Conservation (phyloP, 2,888 invertebrate genomes). For the Cremastobaeus sp. region DNA sequence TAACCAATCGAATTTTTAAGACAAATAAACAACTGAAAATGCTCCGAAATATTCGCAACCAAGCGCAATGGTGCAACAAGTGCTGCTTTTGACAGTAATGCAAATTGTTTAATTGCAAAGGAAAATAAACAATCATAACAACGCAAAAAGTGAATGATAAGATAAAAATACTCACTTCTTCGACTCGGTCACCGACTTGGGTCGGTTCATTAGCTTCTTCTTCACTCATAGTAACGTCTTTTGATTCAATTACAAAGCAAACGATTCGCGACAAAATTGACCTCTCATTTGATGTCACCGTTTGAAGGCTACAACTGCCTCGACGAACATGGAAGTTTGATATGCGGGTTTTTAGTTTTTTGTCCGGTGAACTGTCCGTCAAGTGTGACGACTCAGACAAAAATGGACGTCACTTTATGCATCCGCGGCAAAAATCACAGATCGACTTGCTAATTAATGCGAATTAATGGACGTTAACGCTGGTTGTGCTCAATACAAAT, state of each 20-base stretch:
- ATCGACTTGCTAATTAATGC: conserved; percentile 14
- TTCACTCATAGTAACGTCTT: conserved; percentile 70
- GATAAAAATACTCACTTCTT: conserved; percentile 66
- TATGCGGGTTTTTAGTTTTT: not conserved
- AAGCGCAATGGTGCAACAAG: too few relatives aligned
- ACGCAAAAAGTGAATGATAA: conserved; percentile 11
- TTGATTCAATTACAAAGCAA: not conserved
- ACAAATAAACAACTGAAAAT: too few relatives aligned
- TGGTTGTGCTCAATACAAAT: too few relatives aligned
- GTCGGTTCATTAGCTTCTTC: conserved; percentile 69
- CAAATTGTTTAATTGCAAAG: conserved; percentile 2
- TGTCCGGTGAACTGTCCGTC: not conserved
- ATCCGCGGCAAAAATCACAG: not conserved
- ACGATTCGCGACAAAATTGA: conserved; percentile 5
- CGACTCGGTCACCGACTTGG: too few relatives aligned
- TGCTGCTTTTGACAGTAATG: too few relatives aligned
- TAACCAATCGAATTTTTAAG: too few relatives aligned
- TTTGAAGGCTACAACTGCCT: conserved; percentile 24
- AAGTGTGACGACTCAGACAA: not conserved
- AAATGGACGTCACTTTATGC: not conserved
- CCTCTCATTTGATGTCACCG: conserved; percentile 40
- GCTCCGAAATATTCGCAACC: too few relatives aligned
- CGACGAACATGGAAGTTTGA: conserved; percentile 28
- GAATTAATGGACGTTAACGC: conserved; percentile 6
- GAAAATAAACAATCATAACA: conserved; percentile 12